A percentile compares a stretch with the other conserved stretches of the same genome.
Evolutionary conservation across 2,797 vertebrate genomes (phyloP).

Genomic region (Tokudaia muenninki): DNA sequence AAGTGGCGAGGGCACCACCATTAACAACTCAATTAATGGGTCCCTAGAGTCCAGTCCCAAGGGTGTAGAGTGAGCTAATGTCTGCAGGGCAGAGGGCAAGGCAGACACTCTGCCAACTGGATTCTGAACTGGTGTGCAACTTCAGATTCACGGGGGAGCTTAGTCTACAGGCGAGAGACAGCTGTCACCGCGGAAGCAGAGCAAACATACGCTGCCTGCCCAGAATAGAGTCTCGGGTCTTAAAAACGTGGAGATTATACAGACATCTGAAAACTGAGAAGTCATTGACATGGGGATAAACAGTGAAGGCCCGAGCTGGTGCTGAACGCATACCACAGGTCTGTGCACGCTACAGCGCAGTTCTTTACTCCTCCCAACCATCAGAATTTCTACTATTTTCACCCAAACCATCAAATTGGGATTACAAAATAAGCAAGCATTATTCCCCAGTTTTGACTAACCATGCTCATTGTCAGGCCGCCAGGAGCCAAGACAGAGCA

Average conservation of each 20-base stretch:
- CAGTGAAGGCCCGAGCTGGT: not conserved
- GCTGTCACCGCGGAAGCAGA: not conserved
- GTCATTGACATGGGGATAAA: not conserved
- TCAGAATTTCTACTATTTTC: constrained; percentile 8
- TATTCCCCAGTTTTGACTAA: not conserved
- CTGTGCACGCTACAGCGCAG: not conserved
- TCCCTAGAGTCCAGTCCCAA: not conserved
- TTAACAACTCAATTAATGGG: too few species aligned
- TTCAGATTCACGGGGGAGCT: not conserved
- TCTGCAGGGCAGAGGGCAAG: not conserved
- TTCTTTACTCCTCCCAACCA: not conserved
- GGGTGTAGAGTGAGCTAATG: not conserved
- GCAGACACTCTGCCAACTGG: not conserved
- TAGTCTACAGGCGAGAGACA: not conserved
- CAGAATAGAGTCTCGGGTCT: not conserved
- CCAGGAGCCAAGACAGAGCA: not conserved
- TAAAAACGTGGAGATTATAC: not conserved
- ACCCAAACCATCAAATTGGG: not conserved
- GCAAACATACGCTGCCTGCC: not conserved
- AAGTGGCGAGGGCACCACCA: not conserved
- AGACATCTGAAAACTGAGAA: not conserved
- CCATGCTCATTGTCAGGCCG: not conserved
- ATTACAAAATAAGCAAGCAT: not conserved
- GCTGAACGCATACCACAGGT: not conserved
- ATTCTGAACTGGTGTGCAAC: not conserved